Conservation (phyloP, 2,113 vertebrate species). For the Ailuropoda melanoleuca region DNA sequence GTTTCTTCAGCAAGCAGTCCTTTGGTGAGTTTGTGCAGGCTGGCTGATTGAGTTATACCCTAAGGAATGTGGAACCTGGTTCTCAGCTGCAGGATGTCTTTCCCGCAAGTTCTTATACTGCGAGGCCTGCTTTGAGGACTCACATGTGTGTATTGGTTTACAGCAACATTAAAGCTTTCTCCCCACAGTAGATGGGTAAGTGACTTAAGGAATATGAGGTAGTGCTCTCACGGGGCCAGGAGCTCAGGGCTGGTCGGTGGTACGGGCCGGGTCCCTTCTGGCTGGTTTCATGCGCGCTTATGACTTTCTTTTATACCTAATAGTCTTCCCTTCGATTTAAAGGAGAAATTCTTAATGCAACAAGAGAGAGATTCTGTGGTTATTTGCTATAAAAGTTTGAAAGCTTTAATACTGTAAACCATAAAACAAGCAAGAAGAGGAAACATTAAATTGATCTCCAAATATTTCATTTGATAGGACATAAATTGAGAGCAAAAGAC, state of each 20-base stretch:
- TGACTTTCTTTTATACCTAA: conserved; percentile 30
- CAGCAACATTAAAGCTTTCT: neutral
- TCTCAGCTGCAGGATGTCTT: conserved; percentile 33
- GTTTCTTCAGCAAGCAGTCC: neutral
- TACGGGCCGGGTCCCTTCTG: neutral
- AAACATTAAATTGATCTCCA: neutral
- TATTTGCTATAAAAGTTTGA: neutral
- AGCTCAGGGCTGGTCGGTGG: neutral
- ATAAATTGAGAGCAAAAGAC: neutral
- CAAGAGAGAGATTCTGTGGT: neutral
- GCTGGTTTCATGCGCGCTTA: neutral
- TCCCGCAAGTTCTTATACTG: neutral
- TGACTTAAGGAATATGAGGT: conserved; percentile 23
- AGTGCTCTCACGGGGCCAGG: neutral
- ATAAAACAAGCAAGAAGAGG: neutral
- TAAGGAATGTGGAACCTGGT: neutral
- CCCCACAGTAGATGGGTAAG: neutral
- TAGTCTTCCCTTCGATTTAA: conserved; percentile 21
- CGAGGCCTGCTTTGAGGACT: neutral
- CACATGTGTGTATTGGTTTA: conserved; percentile 24
- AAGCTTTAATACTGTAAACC: neutral
- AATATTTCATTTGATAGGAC: neutral
- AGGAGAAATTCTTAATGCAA: conserved; percentile 11
- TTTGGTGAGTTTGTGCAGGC: neutral
- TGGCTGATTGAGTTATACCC: neutral